Conservation (phyloP, 2,888 invertebrate species). For the Drosophila cyrtoloma region DNA sequence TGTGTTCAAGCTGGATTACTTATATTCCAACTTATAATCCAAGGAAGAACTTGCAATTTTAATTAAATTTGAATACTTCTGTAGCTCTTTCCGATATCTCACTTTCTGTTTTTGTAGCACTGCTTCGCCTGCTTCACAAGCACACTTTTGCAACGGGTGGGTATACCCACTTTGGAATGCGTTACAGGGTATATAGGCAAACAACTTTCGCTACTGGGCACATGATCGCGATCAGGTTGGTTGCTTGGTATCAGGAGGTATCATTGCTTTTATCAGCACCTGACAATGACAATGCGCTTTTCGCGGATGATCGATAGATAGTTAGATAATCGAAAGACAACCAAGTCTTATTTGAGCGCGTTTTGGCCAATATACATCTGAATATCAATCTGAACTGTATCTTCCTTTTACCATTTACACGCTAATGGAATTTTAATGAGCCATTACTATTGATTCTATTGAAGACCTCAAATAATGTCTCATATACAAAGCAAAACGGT, state of each 20-base stretch:
- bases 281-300: slow-evolving; percentile 8
- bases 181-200: neutral
- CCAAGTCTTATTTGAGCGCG: neutral
- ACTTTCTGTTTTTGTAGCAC: neutral
- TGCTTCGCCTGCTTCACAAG: neutral
- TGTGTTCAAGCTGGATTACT: too few species aligned
- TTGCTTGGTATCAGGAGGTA: neutral
- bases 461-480: neutral
- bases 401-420: neutral
- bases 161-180: neutral
- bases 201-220: neutral
- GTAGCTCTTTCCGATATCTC: neutral
- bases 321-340: neutral
- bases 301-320: neutral
- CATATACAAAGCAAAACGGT: neutral
- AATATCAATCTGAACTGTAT: neutral
- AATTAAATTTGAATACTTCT: neutral
- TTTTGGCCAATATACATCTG: neutral
- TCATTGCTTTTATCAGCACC: slow-evolving; percentile 1
- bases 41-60: neutral
- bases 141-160: neutral
- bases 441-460: neutral
- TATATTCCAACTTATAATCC: neutral
- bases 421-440: neutral
- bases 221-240: slow-evolving; percentile 5